A percentile compares a stretch with the other conserved stretches of the same genome.
These are phyloP conservation scores for Aplysia californica DNA, from an alignment of 1,140 invertebrate species.

Conservation along the genomic window DNA sequence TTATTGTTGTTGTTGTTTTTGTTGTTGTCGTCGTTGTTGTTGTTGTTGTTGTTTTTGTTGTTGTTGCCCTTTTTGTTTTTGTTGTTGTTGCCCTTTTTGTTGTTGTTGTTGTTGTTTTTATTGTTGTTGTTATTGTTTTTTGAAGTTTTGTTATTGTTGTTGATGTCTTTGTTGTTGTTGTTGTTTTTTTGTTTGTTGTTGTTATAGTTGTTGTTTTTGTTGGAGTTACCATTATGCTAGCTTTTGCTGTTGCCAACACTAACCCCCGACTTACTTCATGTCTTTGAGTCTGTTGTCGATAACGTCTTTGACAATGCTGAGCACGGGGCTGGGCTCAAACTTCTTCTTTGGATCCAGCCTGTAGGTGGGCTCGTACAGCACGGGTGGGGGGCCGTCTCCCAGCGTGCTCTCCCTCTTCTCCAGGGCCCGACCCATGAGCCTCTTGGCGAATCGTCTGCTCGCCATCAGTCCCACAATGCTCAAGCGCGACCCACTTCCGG, in stretches of 20 bases:
- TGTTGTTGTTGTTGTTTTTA: no score
- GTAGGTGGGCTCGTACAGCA: conserved; percentile 45
- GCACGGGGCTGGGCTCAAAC: conserved; percentile 15
- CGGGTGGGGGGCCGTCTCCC: not conserved
- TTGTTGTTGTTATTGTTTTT: no score
- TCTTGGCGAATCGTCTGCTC: not conserved
- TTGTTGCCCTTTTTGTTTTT: no score
- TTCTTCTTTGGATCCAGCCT: conserved; percentile 46
- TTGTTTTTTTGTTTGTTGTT: not conserved
- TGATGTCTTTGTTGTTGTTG: no score
- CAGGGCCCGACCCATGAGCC: not conserved
- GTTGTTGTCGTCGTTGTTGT: no score
- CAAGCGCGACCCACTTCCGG: not conserved
- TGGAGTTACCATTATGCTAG: conserved; percentile 5
- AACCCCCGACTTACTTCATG: not conserved
- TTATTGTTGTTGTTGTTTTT: no score
- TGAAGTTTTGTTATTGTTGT: no score
- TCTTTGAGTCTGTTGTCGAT: not conserved
- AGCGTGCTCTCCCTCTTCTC: conserved; percentile 2
- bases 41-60: no score
- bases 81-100: no score
- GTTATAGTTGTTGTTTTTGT: not conserved
- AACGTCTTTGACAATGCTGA: not conserved
- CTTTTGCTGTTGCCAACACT: not conserved
- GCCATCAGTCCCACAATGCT: not conserved